A percentile compares a stretch with the other conserved stretches of the same genome.
Conservation (phyloP, 2,888 invertebrate genomes). For the Physocephala rufipes region DNA sequence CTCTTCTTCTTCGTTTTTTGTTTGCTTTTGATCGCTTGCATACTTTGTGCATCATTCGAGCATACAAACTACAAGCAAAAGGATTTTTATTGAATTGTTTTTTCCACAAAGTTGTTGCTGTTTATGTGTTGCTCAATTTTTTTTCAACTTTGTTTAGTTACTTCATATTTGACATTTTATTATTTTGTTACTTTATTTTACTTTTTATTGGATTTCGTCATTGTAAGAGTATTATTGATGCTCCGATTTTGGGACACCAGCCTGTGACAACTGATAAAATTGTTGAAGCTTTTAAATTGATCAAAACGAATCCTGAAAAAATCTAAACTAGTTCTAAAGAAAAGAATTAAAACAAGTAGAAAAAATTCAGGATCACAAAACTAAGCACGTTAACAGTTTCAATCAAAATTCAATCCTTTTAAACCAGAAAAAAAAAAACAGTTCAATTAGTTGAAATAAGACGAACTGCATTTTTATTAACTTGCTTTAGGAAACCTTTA, state of each 20-base stretch:
- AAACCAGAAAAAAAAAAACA: no score
- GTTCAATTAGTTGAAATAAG: no score
- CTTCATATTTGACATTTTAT: not conserved
- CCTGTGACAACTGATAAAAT: not conserved
- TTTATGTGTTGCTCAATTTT: not conserved
- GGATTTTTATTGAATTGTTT: constrained; percentile 36
- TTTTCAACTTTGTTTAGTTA: constrained; percentile 5
- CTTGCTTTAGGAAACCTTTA: no score
- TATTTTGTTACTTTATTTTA: no score
- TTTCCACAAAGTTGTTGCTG: not conserved
- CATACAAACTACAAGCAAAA: constrained; percentile 34
- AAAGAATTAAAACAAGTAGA: no score
- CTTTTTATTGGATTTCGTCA: not conserved
- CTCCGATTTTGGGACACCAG: not conserved
- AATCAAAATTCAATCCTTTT: no score
- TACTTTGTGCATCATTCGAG: constrained; percentile 32
- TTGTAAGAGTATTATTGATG: not conserved
- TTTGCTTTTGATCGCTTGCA: constrained; percentile 27
- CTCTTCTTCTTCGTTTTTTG: not conserved
- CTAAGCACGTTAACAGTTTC: no score
- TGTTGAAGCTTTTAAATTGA: constrained; percentile 4
- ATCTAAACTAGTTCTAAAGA: no score
- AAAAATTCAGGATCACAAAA: no score
- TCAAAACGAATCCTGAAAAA: not conserved
- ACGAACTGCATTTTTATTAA: no score